Evolutionary conservation across 2,113 vertebrate species (phyloP), one percentile per base, ranked within the genome.

Genomic region (Phylloscopus trochiloides): DNA sequence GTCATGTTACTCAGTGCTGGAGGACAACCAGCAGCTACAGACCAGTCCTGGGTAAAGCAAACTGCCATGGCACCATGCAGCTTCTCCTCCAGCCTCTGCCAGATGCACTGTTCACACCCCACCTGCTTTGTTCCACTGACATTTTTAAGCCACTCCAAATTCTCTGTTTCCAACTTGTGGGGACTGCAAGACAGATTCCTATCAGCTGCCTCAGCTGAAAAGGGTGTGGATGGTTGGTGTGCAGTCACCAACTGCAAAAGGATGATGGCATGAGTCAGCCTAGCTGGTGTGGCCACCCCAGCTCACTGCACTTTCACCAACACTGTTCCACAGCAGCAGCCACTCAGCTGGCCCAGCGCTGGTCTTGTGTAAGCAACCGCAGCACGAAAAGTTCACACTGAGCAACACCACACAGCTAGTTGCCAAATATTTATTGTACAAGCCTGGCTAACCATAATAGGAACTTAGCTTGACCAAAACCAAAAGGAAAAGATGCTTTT

Each of bases 361-460:
- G 72, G 19, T 80, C 88, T 96, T 96, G 92, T 88, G 88, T 71
- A 94, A 96, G 75, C 57, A 86, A 75, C 67, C 20, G 0, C 88
- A 89, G 76, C 38, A 65, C 57, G 84, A 25, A 82, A 88, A 45
- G 42, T 67, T 92, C 86, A 81, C 14, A 1, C 63, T 29, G 59
- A 88, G 63, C 63, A 93, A 59, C 48, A 86, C 45, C 48, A 38
- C 12, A 2, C 14, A 52, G 43, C 36, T 48, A 38, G 12, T 94
- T 95, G 88, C 78, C 92, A 91, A 90, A 93, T 81, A 68, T 81
- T 95, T 95, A 65, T 74, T 83, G 63, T 88, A 93, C 51, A 74
- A 93, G 83, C 34, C 51, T 67, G 71, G 58, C 72, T 94, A 86
- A 96, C 86, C 94, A 92, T 90, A 94, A 94, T 50, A 51, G 82